Conservation (phyloP, 1,140 invertebrate species). For the Drosophila tristis region DNA sequence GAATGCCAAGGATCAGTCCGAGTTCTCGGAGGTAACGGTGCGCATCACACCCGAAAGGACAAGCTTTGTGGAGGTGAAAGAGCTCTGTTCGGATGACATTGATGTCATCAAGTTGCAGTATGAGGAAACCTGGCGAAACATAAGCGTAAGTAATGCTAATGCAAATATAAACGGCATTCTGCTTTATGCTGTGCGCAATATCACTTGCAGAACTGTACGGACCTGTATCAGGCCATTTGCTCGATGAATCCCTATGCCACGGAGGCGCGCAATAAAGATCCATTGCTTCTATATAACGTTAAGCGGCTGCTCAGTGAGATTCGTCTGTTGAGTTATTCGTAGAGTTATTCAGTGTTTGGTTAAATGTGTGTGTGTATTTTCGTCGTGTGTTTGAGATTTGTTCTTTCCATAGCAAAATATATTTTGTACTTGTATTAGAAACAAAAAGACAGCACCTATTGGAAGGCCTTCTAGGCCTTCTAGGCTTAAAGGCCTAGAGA, state of each 20-base stretch:
- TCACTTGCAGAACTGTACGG: constrained; percentile 45
- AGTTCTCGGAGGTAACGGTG: constrained; percentile 37
- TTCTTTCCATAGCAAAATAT: no score
- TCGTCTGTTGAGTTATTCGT: constrained; percentile 65
- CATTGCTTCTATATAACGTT: constrained; percentile 53
- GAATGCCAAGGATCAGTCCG: constrained; percentile 42
- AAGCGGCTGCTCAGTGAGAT: constrained; percentile 61
- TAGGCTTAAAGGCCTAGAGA: no score
- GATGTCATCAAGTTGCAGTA: constrained; percentile 55
- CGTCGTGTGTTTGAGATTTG: no score
- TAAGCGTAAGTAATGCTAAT: constrained; percentile 45
- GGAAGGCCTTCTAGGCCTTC: no score
- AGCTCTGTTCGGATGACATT: constrained; percentile 66
- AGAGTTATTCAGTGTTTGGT: constrained; percentile 4
- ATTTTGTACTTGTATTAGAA: no score
- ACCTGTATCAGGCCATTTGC: constrained; percentile 63
- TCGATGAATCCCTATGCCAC: constrained; percentile 60
- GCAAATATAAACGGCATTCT: no score
- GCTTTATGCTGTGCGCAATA: no score
- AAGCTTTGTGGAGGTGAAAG: constrained; percentile 68
- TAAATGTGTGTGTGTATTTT: constrained; percentile 22
- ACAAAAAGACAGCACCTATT: no score
- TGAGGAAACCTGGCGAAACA: constrained; percentile 68
- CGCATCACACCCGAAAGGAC: constrained; percentile 61
- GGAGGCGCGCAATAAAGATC: constrained; percentile 62